Percentiles rank a stretch among this genome's conserved stretches.
phyloP scores from a whole-genome alignment of 2,797 vertebrate genomes.

The Gymnocypris eckloni region DNA sequence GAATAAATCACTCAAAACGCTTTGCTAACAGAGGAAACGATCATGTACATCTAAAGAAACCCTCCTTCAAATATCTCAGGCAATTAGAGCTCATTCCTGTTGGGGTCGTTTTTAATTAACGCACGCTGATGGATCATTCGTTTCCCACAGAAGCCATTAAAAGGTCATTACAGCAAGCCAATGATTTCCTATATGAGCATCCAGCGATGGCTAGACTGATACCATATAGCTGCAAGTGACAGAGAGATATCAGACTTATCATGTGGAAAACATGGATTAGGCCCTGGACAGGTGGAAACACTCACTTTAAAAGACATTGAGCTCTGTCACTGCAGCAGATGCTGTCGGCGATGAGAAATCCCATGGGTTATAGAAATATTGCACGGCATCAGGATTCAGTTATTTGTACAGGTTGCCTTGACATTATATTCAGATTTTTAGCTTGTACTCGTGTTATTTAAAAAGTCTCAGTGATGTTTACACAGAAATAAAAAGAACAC shows the following conservation, averaged over 20 bases:
- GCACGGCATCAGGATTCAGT: background rate
- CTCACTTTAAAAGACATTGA: conserved; percentile 42
- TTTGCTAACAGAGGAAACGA: conserved; percentile 50
- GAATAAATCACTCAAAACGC: conserved; percentile 30
- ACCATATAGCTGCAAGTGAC: conserved; percentile 5
- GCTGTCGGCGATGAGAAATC: background rate
- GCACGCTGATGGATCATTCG: conserved; percentile 57
- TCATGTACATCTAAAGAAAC: conserved; percentile 41
- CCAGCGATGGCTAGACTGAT: conserved; percentile 49
- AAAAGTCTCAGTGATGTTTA: background rate
- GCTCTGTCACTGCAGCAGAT: conserved; percentile 35
- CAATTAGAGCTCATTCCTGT: conserved; percentile 53
- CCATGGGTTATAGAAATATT: background rate
- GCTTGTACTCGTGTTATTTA: background rate
- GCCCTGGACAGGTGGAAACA: conserved; percentile 22
- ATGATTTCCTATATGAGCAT: conserved; percentile 56
- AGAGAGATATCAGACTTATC: conserved; percentile 44
- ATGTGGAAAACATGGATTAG: conserved; percentile 12
- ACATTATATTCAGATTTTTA: background rate
- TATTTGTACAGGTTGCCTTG: background rate
- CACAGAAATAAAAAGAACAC: background rate
- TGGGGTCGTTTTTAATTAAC: conserved; percentile 62
- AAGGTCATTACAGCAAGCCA: conserved; percentile 57
- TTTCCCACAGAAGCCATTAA: conserved; percentile 56
- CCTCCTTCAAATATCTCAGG: conserved; percentile 48